Percentiles rank a stretch among this genome's conserved stretches.
These are phyloP conservation scores for Pomatostomus ruficeps DNA, from an alignment of 2,113 vertebrate species.

Conservation along the genomic window DNA sequence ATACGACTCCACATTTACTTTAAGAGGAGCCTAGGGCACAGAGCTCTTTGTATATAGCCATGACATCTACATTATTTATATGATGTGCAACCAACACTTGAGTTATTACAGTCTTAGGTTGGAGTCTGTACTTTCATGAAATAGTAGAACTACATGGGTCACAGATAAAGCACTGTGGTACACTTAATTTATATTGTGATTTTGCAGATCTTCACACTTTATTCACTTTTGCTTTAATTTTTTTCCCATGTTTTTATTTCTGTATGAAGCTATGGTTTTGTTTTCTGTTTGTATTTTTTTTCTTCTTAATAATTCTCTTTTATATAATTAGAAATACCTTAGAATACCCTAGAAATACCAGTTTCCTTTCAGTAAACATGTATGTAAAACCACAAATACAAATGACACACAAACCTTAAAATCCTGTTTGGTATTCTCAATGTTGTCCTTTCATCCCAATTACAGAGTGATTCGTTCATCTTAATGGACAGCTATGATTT, in stretches of 20 bases:
- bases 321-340: neutral
- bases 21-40: neutral
- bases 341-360: neutral
- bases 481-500: neutral
- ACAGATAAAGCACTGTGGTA: neutral
- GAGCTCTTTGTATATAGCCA: neutral
- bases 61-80: neutral
- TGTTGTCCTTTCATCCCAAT: neutral
- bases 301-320: neutral
- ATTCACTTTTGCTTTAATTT: neutral
- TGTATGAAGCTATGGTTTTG: neutral
- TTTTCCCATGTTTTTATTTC: neutral
- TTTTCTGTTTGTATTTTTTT: neutral
- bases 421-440: neutral
- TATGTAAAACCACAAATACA: neutral
- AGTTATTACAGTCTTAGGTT: neutral
- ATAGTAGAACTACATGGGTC: neutral
- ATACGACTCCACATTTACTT: neutral
- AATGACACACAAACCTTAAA: neutral
- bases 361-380: neutral
- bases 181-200: neutral
- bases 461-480: neutral
- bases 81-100: neutral
- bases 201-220: neutral
- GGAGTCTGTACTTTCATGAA: neutral